A percentile compares a stretch with the other conserved stretches of the same genome.
Evolutionary conservation across 1,140 invertebrate species (phyloP).

Genomic region (Pseudomyrmex gracilis): DNA sequence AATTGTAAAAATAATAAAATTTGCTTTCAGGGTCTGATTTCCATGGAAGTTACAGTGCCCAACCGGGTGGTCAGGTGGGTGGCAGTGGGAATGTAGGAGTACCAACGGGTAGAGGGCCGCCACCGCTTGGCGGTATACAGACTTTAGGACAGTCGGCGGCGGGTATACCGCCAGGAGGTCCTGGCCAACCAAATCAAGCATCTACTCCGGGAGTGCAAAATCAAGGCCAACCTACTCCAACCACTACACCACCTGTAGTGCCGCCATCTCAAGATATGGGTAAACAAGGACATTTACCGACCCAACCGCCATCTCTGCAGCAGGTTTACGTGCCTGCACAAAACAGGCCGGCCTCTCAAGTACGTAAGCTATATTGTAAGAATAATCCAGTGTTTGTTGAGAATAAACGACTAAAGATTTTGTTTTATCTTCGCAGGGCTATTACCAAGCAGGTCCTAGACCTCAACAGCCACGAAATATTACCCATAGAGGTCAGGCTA

Average conservation of each 20-base stretch:
- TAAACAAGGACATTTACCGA: conserved; percentile 81
- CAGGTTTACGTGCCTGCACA: conserved; percentile 77
- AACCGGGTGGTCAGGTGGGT: conserved; percentile 83
- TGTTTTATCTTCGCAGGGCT: conserved; percentile 68
- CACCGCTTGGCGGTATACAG: conserved; percentile 79
- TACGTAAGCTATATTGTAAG: conserved; percentile 46
- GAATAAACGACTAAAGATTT: neutral
- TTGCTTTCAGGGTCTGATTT: conserved; percentile 82
- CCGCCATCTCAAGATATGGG: conserved; percentile 82
- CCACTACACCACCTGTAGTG: conserved; percentile 79
- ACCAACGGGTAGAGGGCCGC: conserved; percentile 82
- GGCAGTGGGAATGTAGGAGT: conserved; percentile 81
- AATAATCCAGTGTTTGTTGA: neutral
- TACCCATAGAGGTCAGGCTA: conserved; percentile 72
- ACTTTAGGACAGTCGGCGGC: conserved; percentile 79
- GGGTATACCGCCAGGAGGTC: conserved; percentile 79
- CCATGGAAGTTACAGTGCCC: conserved; percentile 84
- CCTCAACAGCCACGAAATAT: conserved; percentile 78
- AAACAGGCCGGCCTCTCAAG: conserved; percentile 75
- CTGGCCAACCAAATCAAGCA: conserved; percentile 77
- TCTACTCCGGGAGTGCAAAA: conserved; percentile 79
- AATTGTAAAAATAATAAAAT: conserved; percentile 5
- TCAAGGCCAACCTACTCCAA: conserved; percentile 79
- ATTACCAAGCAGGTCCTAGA: conserved; percentile 76
- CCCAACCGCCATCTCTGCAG: conserved; percentile 75